phyloP scores from a whole-genome alignment of 2,888 invertebrate genomes.

The Eupithecia vulgata region DNA sequence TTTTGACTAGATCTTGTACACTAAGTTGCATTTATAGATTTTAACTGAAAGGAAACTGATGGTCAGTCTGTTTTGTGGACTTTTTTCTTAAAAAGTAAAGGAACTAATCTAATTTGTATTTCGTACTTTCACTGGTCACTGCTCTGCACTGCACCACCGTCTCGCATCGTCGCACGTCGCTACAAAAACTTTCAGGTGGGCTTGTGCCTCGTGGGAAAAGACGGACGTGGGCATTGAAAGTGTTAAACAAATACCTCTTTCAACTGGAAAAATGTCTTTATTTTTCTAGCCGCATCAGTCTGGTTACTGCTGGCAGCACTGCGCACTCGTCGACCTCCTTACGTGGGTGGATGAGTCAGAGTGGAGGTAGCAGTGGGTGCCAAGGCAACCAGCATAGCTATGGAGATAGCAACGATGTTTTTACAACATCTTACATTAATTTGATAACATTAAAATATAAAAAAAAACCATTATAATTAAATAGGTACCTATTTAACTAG shows the following conservation, averaged over 20 bases:
- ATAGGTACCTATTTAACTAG: too few relatives aligned
- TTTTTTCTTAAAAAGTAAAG: neutral
- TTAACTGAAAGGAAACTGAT: neutral
- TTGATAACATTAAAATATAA: neutral
- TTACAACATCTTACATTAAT: neutral
- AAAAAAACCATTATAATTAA: too few relatives aligned
- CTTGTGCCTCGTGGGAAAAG: too few relatives aligned
- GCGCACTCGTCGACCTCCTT: conserved; percentile 24
- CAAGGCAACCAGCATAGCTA: conserved; percentile 30
- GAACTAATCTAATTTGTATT: neutral
- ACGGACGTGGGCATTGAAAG: too few relatives aligned
- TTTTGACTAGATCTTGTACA: neutral
- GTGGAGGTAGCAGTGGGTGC: conserved; percentile 34
- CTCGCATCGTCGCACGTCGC: too few relatives aligned
- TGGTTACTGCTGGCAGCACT: conserved; percentile 12
- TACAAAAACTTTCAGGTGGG: too few relatives aligned
- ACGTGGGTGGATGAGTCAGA: conserved; percentile 36
- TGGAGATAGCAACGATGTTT: neutral
- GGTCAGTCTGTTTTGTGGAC: neutral
- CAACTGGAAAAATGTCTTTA: neutral
- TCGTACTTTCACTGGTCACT: too few relatives aligned
- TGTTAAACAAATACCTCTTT: neutral
- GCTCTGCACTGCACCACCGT: too few relatives aligned
- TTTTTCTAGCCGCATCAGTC: neutral
- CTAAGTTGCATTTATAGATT: neutral